These are phyloP conservation scores for Pristionchus entomophagus DNA, from an alignment of 2,888 invertebrate genomes.

Conservation along the genomic window DNA sequence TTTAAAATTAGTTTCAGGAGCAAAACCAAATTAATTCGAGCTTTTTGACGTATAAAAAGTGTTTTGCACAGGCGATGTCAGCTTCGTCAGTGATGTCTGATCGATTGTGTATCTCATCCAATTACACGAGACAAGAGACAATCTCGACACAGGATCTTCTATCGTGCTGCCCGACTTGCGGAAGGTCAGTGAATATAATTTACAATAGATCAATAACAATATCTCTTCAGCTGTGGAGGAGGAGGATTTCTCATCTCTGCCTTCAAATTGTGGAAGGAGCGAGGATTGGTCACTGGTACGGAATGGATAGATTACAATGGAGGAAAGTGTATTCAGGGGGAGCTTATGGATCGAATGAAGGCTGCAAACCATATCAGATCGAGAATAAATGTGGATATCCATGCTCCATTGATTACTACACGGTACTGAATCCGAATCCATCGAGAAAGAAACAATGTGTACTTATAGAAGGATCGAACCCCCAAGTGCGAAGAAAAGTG, in stretches of 20 bases:
- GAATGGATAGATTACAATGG: background rate
- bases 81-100: conserved; percentile 72
- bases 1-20: too few species aligned
- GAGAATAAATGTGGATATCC: conserved; percentile 34
- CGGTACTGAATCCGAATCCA: background rate
- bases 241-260: conserved; percentile 58
- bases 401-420: background rate
- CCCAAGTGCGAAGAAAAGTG: conserved; percentile 32
- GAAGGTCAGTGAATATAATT: conserved; percentile 68
- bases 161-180: conserved; percentile 75
- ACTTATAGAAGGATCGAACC: conserved; percentile 32
- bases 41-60: too few species aligned
- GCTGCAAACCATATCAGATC: conserved; percentile 33
- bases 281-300: conserved; percentile 56
- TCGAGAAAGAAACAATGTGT: background rate
- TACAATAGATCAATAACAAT: background rate
- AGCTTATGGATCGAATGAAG: conserved; percentile 33
- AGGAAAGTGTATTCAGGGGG: conserved; percentile 6
- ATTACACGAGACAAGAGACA: conserved; percentile 68
- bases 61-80: conserved; percentile 59
- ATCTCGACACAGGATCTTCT: conserved; percentile 77
- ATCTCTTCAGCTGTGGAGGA: conserved; percentile 59
- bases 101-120: conserved; percentile 76
- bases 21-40: too few species aligned
- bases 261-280: conserved; percentile 62